Evolutionary conservation across 2,113 vertebrate species (phyloP).

Genomic region (Dinomys branickii): DNA sequence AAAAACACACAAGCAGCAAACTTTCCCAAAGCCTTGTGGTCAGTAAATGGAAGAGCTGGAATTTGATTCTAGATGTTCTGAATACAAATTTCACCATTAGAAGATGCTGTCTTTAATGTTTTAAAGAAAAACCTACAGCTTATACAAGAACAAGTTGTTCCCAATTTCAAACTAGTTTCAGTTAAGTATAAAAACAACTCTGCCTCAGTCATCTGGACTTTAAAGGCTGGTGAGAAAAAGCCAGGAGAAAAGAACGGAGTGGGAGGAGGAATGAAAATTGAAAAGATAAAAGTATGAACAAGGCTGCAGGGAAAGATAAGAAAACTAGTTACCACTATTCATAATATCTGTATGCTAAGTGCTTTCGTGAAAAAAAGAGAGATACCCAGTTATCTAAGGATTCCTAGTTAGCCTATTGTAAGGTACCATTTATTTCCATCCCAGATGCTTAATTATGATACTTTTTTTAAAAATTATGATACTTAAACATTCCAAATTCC

Average conservation of each 20-base stretch:
- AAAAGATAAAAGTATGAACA: background rate
- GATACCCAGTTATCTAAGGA: background rate
- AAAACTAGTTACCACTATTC: background rate
- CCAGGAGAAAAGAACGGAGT: background rate
- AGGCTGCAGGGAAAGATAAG: background rate
- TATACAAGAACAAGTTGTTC: conserved; percentile 6
- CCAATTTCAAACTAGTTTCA: conserved; percentile 17
- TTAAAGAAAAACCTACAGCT: conserved; percentile 24
- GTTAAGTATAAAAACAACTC: background rate
- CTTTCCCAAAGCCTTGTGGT: background rate
- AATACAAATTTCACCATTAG: background rate
- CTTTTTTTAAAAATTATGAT: too few species aligned
- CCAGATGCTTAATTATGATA: background rate
- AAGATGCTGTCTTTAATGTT: background rate
- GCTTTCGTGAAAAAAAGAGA: conserved; percentile 29
- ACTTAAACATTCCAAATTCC: conserved; percentile 26
- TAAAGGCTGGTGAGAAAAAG: background rate
- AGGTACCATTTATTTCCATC: background rate
- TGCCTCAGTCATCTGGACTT: background rate
- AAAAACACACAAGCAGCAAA: background rate
- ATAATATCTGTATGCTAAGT: background rate
- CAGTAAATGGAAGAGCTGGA: background rate
- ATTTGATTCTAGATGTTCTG: background rate
- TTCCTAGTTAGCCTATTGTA: background rate
- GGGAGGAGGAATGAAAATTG: background rate